Evolutionary conservation across 2,113 vertebrate genomes (phyloP).

Genomic region (Anhinga rufa): DNA sequence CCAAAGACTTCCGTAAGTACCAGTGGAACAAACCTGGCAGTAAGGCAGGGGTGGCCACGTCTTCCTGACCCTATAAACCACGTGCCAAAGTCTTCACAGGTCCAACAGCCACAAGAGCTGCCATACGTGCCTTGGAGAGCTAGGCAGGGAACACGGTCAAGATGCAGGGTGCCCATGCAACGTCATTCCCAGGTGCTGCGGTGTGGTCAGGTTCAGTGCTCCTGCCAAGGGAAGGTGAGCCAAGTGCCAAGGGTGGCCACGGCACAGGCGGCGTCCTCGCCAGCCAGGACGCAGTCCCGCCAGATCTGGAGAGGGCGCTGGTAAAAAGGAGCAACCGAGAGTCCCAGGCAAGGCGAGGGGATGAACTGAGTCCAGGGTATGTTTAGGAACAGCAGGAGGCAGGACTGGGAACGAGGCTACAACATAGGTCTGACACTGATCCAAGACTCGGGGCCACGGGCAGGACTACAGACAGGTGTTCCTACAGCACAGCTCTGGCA

Average conservation of each 20-base stretch:
- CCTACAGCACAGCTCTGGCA: neutral
- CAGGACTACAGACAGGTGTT: neutral
- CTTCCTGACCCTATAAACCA: neutral
- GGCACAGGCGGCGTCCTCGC: fast-evolving
- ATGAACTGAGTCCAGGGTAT: neutral
- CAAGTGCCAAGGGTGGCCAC: too few relatives aligned
- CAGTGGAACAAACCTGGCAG: neutral
- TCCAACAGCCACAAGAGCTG: neutral
- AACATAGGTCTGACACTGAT: neutral
- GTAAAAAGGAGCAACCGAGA: neutral
- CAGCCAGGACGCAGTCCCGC: fast-evolving
- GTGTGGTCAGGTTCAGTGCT: fast-evolving
- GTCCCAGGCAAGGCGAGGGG: neutral
- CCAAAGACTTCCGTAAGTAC: neutral
- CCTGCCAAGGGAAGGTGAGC: neutral
- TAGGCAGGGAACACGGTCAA: neutral
- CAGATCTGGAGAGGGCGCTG: neutral
- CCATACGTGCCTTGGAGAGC: neutral
- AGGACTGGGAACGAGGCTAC: neutral
- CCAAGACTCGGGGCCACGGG: neutral
- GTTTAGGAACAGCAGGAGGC: neutral
- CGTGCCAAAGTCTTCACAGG: neutral
- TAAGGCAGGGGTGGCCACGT: neutral
- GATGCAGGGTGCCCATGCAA: neutral
- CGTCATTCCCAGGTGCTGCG: neutral